Evolutionary conservation across 1,140 invertebrate genomes (phyloP), one percentile per base, ranked within the genome.

Genomic region (Copidosoma floridanum): DNA sequence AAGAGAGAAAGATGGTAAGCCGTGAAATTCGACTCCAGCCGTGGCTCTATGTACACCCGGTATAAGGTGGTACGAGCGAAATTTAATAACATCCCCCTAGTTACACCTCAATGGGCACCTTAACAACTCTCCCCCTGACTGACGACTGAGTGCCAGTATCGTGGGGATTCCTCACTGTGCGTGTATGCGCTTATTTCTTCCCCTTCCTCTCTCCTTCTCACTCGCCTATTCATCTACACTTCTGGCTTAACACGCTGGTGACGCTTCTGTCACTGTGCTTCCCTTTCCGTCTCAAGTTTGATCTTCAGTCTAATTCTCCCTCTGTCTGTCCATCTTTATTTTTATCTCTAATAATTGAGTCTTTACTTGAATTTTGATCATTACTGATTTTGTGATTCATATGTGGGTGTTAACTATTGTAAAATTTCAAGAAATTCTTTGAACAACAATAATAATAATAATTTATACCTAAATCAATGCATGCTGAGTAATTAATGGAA

Each of bases 41-140:
- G 69, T 54, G 57, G 27, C n/a, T 41, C 52, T 61, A 56, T 51
- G 44, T 21, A 56, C 24, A 26, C 38, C 20, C 16, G 21, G n/a
- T n/a, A n/a, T n/a, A n/a, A 56, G 51, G 46, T 57, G 48, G 69
- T 68, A 71, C 71, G 70, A 78, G 76, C 74, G 76, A 81, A 81
- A 81, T 81, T 81, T 81, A 81, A 81, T 81, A 81, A 79, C 77
- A 81, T 79, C 75, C 74, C 78, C 77, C 78, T 80, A 78, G 78
- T 81, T 79, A 81, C 78, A 79, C 78, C 77, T 81, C 77, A 81
- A 81, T 79, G 72, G 77, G 73, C 77, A 81, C 77, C 77, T 79
- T 81, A 81, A 81, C 78, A 79, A 81, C 78, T n/a, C n/a, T n/a
- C 77, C 75, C 70, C 61, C 29, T 38, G 48, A 50, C 40, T 20